A percentile compares a stretch with the other conserved stretches of the same genome.
Conservation (phyloP, 2,113 vertebrate genomes). For the Dipodomys ordii region DNA sequence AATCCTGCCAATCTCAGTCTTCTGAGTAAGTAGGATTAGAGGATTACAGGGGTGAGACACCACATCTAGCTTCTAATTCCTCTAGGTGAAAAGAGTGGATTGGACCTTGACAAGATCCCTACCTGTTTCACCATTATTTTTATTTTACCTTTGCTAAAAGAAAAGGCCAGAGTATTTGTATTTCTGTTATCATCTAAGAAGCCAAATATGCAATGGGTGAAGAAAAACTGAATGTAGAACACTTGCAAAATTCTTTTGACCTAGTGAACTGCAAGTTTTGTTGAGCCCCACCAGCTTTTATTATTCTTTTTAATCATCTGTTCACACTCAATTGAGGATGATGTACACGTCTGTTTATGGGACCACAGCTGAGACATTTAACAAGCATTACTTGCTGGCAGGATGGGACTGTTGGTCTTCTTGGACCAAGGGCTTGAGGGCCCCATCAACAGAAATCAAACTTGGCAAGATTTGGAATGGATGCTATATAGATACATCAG, state of each 20-base stretch:
- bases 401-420: not conserved
- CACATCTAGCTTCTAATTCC: not conserved
- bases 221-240: not conserved
- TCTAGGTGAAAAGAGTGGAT: slow-evolving; percentile 16
- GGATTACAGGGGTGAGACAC: too few relatives aligned
- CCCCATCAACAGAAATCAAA: not conserved
- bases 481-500: not conserved
- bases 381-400: slow-evolving; percentile 78
- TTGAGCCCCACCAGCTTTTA: slow-evolving; percentile 1
- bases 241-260: slow-evolving; percentile 3
- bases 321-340: slow-evolving; percentile 61
- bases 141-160: slow-evolving; percentile 1
- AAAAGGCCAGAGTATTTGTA: not conserved
- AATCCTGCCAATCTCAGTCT: too few relatives aligned
- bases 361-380: slow-evolving; percentile 84
- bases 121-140: not conserved
- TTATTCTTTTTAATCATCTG: slow-evolving; percentile 18
- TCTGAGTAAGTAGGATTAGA: too few relatives aligned
- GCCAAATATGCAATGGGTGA: not conserved
- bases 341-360: slow-evolving; percentile 85
- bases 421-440: not conserved
- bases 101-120: not conserved
- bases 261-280: not conserved
- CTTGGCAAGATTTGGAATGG: not conserved
- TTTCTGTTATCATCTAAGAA: not conserved